A percentile compares a stretch with the other conserved stretches of the same genome.
phyloP scores from a whole-genome alignment of 2,888 invertebrate genomes.

The Aricia artaxerxes region DNA sequence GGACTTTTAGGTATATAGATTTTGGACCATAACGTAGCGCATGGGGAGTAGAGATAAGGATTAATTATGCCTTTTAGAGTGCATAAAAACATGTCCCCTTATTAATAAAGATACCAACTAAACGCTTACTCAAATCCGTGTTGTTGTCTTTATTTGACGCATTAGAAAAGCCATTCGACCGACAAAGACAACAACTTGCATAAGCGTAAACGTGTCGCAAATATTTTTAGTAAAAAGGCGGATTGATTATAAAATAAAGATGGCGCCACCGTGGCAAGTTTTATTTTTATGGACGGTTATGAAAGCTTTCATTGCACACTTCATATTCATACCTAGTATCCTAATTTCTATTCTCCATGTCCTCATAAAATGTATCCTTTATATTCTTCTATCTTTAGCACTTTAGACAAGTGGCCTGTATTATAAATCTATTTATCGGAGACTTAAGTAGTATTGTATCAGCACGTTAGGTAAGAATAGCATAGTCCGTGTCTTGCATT shows the following conservation, averaged over 20 bases:
- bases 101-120: neutral
- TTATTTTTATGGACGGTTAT: neutral
- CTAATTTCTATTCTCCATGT: constrained; percentile 8
- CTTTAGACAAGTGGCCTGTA: neutral
- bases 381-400: neutral
- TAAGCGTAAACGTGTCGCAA: neutral
- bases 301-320: neutral
- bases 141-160: too few species aligned
- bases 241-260: neutral
- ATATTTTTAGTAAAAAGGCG: neutral
- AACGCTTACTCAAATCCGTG: too few species aligned
- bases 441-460: constrained; percentile 13
- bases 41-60: neutral
- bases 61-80: neutral
- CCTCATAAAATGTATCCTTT: neutral
- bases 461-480: constrained; percentile 22
- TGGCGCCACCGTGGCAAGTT: neutral
- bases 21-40: neutral
- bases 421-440: constrained; percentile 28
- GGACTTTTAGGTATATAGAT: neutral
- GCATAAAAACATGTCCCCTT: neutral
- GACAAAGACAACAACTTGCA: too few species aligned
- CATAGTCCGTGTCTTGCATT: constrained; percentile 11
- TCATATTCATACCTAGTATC: neutral
- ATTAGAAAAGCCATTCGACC: too few species aligned